Conservation (phyloP, 1,140 invertebrate species). For the Philopotamus ludificatus region DNA sequence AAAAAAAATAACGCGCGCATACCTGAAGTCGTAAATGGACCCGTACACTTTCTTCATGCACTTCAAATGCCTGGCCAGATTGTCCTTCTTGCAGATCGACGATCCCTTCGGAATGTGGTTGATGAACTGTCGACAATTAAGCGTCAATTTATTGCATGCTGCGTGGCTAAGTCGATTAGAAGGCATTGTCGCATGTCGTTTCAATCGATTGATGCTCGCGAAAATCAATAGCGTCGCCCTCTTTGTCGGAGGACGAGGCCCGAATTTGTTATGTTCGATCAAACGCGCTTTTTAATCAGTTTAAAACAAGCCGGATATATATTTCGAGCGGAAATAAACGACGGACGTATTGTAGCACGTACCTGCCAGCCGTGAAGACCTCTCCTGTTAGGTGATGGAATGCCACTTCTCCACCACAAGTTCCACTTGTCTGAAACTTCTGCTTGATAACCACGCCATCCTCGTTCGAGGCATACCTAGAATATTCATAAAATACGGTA, state of each 20-base stretch:
- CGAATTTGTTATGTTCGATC: background rate
- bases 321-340: constrained; percentile 22
- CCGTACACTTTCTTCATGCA: constrained; percentile 82
- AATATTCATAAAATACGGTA: too few species aligned
- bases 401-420: constrained; percentile 78
- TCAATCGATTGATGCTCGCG: too few species aligned
- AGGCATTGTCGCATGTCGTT: background rate
- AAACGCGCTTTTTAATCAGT: constrained; percentile 12
- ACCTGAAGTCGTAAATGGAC: constrained; percentile 81
- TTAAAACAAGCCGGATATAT: constrained; percentile 15
- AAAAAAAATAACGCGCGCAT: constrained; percentile 38
- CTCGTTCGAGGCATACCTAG: constrained; percentile 75
- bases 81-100: constrained; percentile 79
- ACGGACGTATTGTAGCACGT: too few species aligned
- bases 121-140: constrained; percentile 64
- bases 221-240: too few species aligned
- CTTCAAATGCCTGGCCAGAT: constrained; percentile 71
- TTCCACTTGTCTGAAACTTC: constrained; percentile 72
- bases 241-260: too few species aligned
- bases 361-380: constrained; percentile 74
- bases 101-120: constrained; percentile 83
- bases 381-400: constrained; percentile 68
- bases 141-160: background rate
- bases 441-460: constrained; percentile 73
- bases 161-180: background rate